Conservation (phyloP, 2,113 vertebrate genomes). For the Caracal caracal region DNA sequence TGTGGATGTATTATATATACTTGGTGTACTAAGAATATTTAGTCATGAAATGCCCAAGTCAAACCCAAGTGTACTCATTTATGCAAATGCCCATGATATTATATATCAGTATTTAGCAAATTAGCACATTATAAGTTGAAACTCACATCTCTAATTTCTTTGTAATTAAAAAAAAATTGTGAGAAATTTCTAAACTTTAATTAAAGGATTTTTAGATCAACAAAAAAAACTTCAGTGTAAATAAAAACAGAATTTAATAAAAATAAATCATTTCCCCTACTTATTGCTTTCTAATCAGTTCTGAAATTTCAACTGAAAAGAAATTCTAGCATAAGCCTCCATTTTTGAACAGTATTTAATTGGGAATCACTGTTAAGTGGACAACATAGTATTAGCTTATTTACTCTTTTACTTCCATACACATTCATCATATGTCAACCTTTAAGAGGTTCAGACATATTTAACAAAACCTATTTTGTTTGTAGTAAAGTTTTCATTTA, state of each 20-base stretch:
- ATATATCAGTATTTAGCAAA: not conserved
- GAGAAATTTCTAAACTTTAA: not conserved
- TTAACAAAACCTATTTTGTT: not conserved
- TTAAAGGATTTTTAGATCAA: not conserved
- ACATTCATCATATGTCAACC: not conserved
- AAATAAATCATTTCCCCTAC: conserved; percentile 18
- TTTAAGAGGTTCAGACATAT: not conserved
- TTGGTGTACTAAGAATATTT: conserved; percentile 41
- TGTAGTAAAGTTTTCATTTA: not conserved
- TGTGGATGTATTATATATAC: conserved; percentile 39
- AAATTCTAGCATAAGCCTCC: not conserved
- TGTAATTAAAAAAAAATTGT: not conserved
- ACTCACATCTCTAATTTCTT: not conserved
- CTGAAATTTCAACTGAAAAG: not conserved
- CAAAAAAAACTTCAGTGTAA: not conserved
- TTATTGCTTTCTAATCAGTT: not conserved
- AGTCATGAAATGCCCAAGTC: not conserved
- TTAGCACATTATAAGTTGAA: conserved; percentile 4
- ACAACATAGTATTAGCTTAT: not conserved
- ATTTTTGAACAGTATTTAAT: not conserved
- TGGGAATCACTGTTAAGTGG: not conserved
- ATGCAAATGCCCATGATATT: not conserved
- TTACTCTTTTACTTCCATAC: not conserved
- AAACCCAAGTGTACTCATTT: not conserved
- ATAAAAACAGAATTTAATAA: conserved; percentile 8